phyloP scores from a whole-genome alignment of 2,888 invertebrate genomes.

The Drosophila nr. perissopoda region DNA sequence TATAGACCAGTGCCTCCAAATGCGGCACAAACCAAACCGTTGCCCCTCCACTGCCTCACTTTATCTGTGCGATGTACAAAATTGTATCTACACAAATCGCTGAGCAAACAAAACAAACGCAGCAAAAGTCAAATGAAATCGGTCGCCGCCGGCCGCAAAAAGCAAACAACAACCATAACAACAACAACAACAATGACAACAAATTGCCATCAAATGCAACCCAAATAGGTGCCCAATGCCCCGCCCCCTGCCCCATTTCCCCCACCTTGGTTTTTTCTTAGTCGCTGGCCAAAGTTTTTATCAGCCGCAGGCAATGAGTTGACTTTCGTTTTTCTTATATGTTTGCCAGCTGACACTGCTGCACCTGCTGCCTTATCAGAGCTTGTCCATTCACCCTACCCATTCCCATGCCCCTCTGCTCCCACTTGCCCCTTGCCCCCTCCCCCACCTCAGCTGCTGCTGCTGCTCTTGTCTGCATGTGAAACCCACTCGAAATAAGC shows the following conservation, averaged over 20 bases:
- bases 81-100: constrained; percentile 57
- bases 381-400: background rate
- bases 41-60: background rate
- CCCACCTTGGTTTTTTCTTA: background rate
- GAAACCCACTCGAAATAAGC: constrained; percentile 37
- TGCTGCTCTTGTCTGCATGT: background rate
- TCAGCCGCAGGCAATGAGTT: constrained; percentile 45
- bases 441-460: background rate
- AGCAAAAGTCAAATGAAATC: constrained; percentile 55
- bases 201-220: constrained; percentile 49
- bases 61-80: constrained; percentile 51
- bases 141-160: constrained; percentile 54
- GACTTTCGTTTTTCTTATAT: constrained; percentile 56
- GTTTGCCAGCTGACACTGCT: constrained; percentile 26
- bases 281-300: constrained; percentile 45
- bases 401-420: too few species aligned
- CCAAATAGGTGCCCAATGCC: constrained; percentile 38
- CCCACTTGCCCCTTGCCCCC: background rate
- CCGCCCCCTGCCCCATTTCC: background rate
- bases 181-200: constrained; percentile 15
- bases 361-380: constrained; percentile 58
- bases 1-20: constrained; percentile 26
- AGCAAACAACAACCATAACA: constrained; percentile 37
- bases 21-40: background rate
- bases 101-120: constrained; percentile 47